Evolutionary conservation across 2,113 vertebrate genomes (phyloP).

Genomic region (Noctilio leporinus): DNA sequence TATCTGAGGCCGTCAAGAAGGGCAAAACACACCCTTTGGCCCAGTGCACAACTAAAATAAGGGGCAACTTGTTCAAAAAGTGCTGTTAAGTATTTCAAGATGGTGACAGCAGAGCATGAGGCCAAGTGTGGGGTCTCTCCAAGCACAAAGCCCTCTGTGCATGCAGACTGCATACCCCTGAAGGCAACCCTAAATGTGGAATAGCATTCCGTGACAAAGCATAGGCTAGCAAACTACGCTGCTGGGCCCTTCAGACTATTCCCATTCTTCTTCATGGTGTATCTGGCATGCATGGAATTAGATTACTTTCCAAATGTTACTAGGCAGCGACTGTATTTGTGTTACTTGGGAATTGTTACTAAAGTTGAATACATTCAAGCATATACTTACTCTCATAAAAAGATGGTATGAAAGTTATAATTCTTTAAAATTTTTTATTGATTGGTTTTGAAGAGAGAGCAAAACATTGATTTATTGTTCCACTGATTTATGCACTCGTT

Average conservation of each 20-base stretch:
- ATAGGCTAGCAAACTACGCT: not conserved
- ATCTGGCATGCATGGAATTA: not conserved
- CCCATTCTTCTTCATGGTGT: not conserved
- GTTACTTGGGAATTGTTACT: not conserved
- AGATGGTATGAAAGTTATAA: not conserved
- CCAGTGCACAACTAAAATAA: slow-evolving; percentile 1
- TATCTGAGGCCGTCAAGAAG: not conserved
- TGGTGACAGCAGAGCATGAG: not conserved
- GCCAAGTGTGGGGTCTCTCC: not conserved
- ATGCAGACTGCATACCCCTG: not conserved
- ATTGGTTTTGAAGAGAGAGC: no score
- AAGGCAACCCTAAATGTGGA: not conserved
- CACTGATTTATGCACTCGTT: no score
- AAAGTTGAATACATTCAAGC: not conserved
- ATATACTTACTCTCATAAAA: not conserved
- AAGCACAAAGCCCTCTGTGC: not conserved
- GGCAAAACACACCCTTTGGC: not conserved
- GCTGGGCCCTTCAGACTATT: not conserved
- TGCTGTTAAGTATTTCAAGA: not conserved
- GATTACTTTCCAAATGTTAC: not conserved
- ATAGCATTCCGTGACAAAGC: not conserved
- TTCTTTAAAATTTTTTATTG: not conserved
- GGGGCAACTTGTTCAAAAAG: not conserved
- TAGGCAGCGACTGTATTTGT: not conserved
- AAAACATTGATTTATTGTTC: no score